Evolutionary conservation across 2,113 vertebrate genomes (phyloP), one percentile per base, ranked within the genome.

Genomic region (Peromyscus californicus): DNA sequence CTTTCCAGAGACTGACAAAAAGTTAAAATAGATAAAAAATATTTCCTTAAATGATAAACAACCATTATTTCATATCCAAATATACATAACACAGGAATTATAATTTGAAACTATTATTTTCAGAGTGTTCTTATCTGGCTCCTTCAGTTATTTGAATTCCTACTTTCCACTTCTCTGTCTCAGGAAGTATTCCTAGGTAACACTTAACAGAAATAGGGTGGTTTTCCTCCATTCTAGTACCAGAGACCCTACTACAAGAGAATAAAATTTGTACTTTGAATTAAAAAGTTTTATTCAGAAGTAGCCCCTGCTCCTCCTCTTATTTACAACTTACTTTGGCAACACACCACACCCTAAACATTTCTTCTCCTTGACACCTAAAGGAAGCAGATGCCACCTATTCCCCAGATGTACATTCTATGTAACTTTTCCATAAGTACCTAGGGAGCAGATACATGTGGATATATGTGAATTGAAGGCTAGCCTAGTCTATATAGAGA

Each of bases 261-360:
- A 93, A 29, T 61, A 59, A 95, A 95, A 90, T 33, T 8, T 29
- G 21, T 69, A 31, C 33, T 54, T 92, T 39, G 2, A 75, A 39
- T 57, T 90, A 61, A 88, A 36, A 48, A n/a, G 45, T 79, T 83
- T 93, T n/a, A 91, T 80, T 76, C 79, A 85, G 29, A 54, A 70
- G 2, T 93, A 16, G 9, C 15, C 17, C 57, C 39, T 59, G 21
- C 7, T 10, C 87, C 42, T 15, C 9, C 11, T 9, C 21, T 48
- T 80, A 42, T 15, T 75, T 72, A 10, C 3, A 57, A 51, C 16
- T 91, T 91, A 7, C 39, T 75, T 61, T n/a, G 8, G 31, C n/a
- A 79, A 31, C 24, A 48, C 36, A 36, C 29, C 9, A 13, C 36
- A 89, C 39, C 12, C 11, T 39, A 94, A 2, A 2, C 7, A 42